Percentiles rank a stretch among this genome's conserved stretches.
These are phyloP conservation scores for Apotomis turbidana DNA, from an alignment of 2,888 invertebrate species.

Conservation along the genomic window DNA sequence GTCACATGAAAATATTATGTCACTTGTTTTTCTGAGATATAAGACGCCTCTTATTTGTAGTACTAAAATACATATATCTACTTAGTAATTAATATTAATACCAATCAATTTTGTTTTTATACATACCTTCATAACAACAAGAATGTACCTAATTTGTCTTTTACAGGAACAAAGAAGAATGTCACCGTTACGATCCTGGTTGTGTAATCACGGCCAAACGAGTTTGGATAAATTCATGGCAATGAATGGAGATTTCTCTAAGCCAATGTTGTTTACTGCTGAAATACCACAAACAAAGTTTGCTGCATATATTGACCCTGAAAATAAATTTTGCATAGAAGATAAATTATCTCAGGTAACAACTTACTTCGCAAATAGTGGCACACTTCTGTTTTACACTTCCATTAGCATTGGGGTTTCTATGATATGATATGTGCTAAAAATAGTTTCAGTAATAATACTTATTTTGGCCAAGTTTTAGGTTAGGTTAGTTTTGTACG, in stretches of 20 bases:
- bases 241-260: constrained; percentile 85
- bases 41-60: too few relatives aligned
- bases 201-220: constrained; percentile 92
- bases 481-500: too few relatives aligned
- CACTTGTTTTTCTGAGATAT: too few relatives aligned
- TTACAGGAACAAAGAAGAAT: constrained; percentile 89
- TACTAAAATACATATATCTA: too few relatives aligned
- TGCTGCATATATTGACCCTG: constrained; percentile 97
- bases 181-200: constrained; percentile 95
- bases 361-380: background rate
- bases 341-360: constrained; percentile 96
- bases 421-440: too few relatives aligned
- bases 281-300: constrained; percentile 95
- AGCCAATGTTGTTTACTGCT: constrained; percentile 92
- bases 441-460: too few relatives aligned
- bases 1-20: too few relatives aligned
- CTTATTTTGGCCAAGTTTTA: too few relatives aligned
- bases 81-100: too few relatives aligned
- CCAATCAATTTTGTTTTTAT: too few relatives aligned
- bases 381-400: background rate
- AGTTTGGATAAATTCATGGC: constrained; percentile 93
- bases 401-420: too few relatives aligned
- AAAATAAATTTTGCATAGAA: constrained; percentile 92
- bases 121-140: too few relatives aligned
- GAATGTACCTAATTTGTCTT: constrained; percentile 3